Conservation (phyloP, 2,797 vertebrate genomes). For the Vespertilio murinus region DNA sequence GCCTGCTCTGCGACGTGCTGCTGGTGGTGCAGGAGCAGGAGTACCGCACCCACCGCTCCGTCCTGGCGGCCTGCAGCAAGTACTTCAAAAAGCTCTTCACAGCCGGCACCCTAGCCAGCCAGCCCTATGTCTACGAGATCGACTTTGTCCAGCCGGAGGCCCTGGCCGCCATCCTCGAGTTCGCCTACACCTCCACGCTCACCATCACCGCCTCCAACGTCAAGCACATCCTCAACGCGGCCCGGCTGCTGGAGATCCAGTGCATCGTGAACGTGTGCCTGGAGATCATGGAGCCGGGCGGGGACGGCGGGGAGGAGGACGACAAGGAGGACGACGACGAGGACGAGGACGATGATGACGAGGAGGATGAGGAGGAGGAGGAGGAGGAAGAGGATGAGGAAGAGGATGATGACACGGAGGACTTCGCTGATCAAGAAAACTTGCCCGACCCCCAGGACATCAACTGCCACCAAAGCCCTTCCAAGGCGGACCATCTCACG, state of each 20-base stretch:
- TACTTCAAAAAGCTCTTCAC: constrained; percentile 99
- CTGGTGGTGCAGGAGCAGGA: constrained; percentile 97
- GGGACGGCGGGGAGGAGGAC: constrained; percentile 83
- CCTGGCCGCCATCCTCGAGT: constrained; percentile 97
- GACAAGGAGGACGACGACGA: constrained; percentile 88
- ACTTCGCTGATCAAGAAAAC: constrained; percentile 88
- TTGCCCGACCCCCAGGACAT: constrained; percentile 87
- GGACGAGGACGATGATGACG: constrained; percentile 86
- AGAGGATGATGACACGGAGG: constrained; percentile 85
- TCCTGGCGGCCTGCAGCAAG: constrained; percentile 97
- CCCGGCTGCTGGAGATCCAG: constrained; percentile 96
- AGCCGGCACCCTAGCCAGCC: constrained; percentile 88
- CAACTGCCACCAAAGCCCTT: constrained; percentile 91
- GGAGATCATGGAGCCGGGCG: constrained; percentile 95
- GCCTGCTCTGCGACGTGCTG: constrained; percentile 96
- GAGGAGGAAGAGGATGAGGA: constrained; percentile 89
- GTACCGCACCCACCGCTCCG: constrained; percentile 95
- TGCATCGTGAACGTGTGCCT: constrained; percentile 97
- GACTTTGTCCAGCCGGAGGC: constrained; percentile 97
- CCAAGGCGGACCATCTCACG: constrained; percentile 84
- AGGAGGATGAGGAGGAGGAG: constrained; percentile 91
- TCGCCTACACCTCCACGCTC: constrained; percentile 98
- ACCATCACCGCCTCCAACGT: constrained; percentile 96
- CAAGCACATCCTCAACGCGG: constrained; percentile 95
- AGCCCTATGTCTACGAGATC: constrained; percentile 95